Base-by-base conservation (phyloP, 2,888 invertebrate genomes). In the Melipona beecheii region DNA sequence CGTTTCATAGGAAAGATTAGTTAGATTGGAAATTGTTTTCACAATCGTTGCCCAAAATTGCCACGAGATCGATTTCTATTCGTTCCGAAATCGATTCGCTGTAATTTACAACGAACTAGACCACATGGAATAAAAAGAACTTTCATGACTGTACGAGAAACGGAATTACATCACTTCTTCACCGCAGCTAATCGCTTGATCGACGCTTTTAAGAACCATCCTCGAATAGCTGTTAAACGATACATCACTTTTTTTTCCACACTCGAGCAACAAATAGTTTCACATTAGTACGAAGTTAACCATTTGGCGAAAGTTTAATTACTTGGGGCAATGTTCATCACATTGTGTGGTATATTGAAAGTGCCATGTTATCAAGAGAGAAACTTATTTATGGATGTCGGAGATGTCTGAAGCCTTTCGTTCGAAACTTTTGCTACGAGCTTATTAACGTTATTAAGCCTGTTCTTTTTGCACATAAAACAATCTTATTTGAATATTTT, bases 171-270 rank as follows among this genome's bases (percentile, higher is more conserved):
- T 65, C 83, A 81, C 81, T 54, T 58, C 17, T 74, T 82, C 84
- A 84, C 84, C 74, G 78, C 75, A 75, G 83, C 83, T 83, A 84
- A 84, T 84, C 78, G 79, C 84, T 83, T 84, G 71, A 66, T 72
- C 75, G 75, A 72, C 54, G 84, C 84, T 84, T 83, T 17, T 24
- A 54, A 43, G 15, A 43, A 72, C 15, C 24, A 70, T 70, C 52
- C 52, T 71, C 81, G 62, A 36, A 69, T 60, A 64, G 50, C 36
- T 15, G 2, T 69, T 2, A 3, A 31, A 31, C 17, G 56, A 24
- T 36, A n/a, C 24, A 56, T 60, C 43, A 31, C 5, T 17, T 54
- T 43, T 64, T 31, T 31, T 4, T 2, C 31, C 62, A 19, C 69
- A 71, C 66, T 19, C 54, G 24, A 54, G 54, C 54, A 4, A 68